Percentiles rank a stretch among this genome's conserved stretches.
Evolutionary conservation across 35 echinoderm and acorn worm species (phyloP).

Genomic region (Apostichopus californicus): DNA sequence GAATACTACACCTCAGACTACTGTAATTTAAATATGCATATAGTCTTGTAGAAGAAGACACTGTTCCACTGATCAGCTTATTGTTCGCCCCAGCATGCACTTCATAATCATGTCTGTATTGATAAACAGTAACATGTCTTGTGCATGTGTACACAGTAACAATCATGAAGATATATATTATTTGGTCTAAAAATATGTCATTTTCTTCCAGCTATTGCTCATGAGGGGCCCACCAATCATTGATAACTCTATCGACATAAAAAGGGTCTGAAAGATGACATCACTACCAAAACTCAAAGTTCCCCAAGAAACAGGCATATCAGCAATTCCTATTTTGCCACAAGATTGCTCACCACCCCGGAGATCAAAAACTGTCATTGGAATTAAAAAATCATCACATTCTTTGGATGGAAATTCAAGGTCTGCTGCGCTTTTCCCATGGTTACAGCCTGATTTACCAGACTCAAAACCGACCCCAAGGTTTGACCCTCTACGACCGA

Average conservation of each 20-base stretch:
- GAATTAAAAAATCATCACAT: background rate
- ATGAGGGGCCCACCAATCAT: background rate
- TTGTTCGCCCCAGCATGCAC: no score
- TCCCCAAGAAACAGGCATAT: background rate
- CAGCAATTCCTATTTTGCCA: background rate
- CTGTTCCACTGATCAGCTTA: no score
- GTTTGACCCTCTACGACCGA: constrained; percentile 14
- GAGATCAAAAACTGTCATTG: background rate
- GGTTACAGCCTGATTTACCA: constrained; percentile 11
- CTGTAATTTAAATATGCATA: no score
- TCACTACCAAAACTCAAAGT: constrained; percentile 29
- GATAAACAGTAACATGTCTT: no score
- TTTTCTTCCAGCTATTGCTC: background rate
- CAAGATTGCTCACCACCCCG: constrained; percentile 20
- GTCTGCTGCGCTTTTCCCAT: constrained; percentile 20
- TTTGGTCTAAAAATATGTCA: no score
- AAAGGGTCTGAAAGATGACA: constrained; percentile 5
- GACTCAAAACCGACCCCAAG: background rate
- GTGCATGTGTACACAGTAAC: no score
- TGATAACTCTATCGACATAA: background rate
- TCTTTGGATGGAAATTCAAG: constrained; percentile 11
- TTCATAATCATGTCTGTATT: no score
- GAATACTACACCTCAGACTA: no score
- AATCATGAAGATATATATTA: no score
- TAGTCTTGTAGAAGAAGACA: no score